These are phyloP conservation scores for Catharus bicknelli DNA, from an alignment of 2,113 vertebrate genomes.

Conservation along the genomic window DNA sequence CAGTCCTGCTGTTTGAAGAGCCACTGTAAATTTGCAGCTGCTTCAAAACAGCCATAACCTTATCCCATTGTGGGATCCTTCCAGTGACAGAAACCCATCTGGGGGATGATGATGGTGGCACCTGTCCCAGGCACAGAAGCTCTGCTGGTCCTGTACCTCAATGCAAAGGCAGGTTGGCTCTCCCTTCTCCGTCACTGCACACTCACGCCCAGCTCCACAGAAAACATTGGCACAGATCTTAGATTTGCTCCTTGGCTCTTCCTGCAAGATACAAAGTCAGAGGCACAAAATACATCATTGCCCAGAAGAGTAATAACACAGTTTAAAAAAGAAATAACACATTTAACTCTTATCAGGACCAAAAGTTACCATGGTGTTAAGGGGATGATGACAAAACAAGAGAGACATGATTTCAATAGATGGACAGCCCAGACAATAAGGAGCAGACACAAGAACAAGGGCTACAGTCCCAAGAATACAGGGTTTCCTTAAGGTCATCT, in stretches of 20 bases:
- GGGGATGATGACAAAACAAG: not conserved
- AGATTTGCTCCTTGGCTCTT: constrained; percentile 93
- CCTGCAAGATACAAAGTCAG: constrained; percentile 66
- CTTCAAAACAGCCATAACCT: not conserved
- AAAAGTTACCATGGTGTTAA: not conserved
- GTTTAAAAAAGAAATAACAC: not conserved
- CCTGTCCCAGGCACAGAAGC: not conserved
- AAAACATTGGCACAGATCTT: constrained; percentile 99
- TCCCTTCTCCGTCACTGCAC: constrained; percentile 92
- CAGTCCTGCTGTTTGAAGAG: not conserved
- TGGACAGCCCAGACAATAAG: not conserved
- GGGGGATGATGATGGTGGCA: not conserved
- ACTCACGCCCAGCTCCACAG: constrained; percentile 95
- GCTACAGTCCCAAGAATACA: not conserved
- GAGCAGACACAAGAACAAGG: not conserved
- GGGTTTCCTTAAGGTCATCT: not conserved
- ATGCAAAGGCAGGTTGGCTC: constrained; percentile 97
- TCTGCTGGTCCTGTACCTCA: constrained; percentile 77
- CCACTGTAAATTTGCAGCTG: not conserved
- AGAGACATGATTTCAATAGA: not conserved
- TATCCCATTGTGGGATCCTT: not conserved
- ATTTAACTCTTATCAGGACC: not conserved
- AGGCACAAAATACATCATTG: constrained; percentile 9
- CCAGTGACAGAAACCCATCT: rapidly evolving
- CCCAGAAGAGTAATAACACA: not conserved